These are phyloP conservation scores for Ommatoiulus sabulosus DNA, from an alignment of 2,888 invertebrate genomes.

Conservation along the genomic window DNA sequence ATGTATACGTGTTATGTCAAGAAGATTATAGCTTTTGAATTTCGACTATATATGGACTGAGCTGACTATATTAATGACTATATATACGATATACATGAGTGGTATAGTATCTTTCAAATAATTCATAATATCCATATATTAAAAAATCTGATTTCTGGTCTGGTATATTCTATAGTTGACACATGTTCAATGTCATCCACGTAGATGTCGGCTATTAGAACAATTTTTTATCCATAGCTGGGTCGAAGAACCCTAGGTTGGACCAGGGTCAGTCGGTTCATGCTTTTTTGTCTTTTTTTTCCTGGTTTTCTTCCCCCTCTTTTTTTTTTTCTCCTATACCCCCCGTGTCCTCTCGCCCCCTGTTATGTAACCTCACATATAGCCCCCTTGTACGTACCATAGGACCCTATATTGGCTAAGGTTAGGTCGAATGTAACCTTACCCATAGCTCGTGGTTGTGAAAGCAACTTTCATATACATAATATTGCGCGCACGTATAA, in stretches of 20 bases:
- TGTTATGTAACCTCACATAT: slow-evolving; percentile 52
- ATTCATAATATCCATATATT: neutral
- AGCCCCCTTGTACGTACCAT: slow-evolving; percentile 42
- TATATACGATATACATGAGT: neutral
- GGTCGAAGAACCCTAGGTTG: slow-evolving; percentile 45
- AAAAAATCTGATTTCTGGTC: neutral
- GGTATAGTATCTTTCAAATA: neutral
- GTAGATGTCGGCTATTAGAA: neutral
- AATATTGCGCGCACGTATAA: slow-evolving; percentile 42
- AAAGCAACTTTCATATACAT: slow-evolving; percentile 49
- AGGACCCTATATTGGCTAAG: slow-evolving; percentile 50
- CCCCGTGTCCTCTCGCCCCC: slow-evolving; percentile 47
- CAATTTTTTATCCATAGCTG: slow-evolving; percentile 42
- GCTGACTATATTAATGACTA: neutral
- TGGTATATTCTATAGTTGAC: neutral
- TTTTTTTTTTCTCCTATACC: slow-evolving; percentile 32
- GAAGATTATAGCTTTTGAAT: neutral
- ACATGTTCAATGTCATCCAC: neutral
- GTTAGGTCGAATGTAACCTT: slow-evolving; percentile 54
- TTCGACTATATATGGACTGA: neutral
- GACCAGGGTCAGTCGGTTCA: slow-evolving; percentile 52
- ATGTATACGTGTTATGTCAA: neutral
- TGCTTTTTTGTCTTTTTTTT: slow-evolving; percentile 46
- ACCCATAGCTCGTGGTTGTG: slow-evolving; percentile 52
- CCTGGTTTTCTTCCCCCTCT: neutral